These are phyloP conservation scores for Galleria mellonella DNA, from an alignment of 1,140 invertebrate genomes.

Conservation along the genomic window DNA sequence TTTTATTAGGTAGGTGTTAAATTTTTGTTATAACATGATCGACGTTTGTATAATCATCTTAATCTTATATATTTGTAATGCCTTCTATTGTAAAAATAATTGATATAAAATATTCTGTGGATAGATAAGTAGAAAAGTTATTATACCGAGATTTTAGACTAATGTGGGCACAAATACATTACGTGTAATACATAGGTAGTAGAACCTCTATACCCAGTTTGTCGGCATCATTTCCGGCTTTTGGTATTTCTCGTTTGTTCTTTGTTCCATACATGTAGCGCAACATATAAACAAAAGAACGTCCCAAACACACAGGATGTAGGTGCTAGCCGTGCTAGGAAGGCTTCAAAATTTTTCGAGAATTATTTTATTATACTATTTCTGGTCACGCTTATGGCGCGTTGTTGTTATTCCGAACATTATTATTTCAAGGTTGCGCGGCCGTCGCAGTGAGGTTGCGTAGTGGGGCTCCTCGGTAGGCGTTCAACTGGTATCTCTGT, in stretches of 20 bases:
- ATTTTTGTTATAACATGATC: no score
- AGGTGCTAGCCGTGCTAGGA: conserved; percentile 15
- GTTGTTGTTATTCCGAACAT: conserved; percentile 71
- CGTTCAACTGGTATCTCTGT: conserved; percentile 61
- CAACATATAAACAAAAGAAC: conserved; percentile 9
- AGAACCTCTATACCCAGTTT: neutral
- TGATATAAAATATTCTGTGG: no score
- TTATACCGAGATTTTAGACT: no score
- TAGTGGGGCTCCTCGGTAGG: conserved; percentile 70
- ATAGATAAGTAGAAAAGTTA: no score
- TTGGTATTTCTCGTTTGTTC: conserved; percentile 6
- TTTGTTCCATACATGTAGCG: conserved; percentile 6
- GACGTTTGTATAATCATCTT: no score
- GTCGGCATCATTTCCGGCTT: conserved; percentile 6
- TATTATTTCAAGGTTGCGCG: conserved; percentile 73
- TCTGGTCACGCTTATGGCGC: conserved; percentile 67
- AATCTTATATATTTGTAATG: no score
- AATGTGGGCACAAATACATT: no score
- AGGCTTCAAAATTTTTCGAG: conserved; percentile 46
- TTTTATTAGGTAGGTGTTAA: no score
- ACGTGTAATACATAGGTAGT: neutral
- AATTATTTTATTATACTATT: conserved; percentile 60
- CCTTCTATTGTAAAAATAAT: no score
- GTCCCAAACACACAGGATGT: conserved; percentile 24
- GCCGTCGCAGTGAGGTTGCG: conserved; percentile 68